Base-by-base conservation (phyloP, 2,797 vertebrate genomes). In the Bradypodion ventrale region DNA sequence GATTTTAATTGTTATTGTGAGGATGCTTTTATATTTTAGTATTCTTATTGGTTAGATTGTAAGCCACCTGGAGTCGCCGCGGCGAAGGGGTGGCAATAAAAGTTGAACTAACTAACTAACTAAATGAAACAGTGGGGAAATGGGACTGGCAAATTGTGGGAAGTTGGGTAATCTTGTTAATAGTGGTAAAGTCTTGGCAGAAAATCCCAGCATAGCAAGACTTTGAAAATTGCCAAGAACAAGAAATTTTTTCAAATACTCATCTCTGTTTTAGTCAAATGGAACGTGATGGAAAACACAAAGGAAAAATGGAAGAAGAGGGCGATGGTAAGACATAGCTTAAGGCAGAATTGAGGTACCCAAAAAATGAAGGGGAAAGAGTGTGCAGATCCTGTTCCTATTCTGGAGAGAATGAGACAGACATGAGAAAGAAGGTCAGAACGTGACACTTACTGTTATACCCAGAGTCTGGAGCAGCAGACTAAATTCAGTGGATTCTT, bases 361-460 rank as follows among this genome's bases (percentile, higher is more conserved):
- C 4, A 3, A 70, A 2, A 70, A 40, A 70, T 21, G 23, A 12
- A 12, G 40, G 37, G 21, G 2, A 2, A 9, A 27, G 25, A 23
- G 4, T 49, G n/a, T 42, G 60, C 27, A 46, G 49, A 59, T 42
- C 8, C 1, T 32, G 21, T 75, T 74, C 42, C 52, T 63, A 37
- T 19, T n/a, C 37, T 29, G 12, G n/a, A 37, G 12, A 49, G 25
- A 72, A 37, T 40, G 42, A 35, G 52, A 35, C 13, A 23, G n/a
- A 78, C 19, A 21, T 29, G n/a, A 78, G 40, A 23, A 69, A 23
- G 35, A 74, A 70, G 66, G 5, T 42, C 70, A 59, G 3, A 4
- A 62, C 73, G 29, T 77, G 65, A 90, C 89, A 95, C 98, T 98
- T 92, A 99, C 98, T 92, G 93, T 97, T 97, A 97, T 96, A 96